Conservation (phyloP, 2,113 vertebrate species). For the Microcebus jonahi region DNA sequence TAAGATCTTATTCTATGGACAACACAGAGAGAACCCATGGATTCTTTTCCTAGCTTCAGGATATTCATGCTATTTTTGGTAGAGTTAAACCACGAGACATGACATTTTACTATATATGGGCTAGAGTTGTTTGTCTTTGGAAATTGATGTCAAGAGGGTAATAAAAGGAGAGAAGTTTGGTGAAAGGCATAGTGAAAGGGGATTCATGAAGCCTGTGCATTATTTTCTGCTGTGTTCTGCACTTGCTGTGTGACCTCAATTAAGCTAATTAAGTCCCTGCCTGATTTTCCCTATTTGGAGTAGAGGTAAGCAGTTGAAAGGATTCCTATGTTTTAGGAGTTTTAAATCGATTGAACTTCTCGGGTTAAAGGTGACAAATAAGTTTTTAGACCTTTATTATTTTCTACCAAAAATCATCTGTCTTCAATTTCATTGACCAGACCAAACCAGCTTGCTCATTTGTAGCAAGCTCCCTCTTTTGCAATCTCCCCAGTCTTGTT, state of each 20-base stretch:
- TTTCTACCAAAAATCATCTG: neutral
- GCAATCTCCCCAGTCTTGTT: neutral
- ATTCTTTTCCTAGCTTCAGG: neutral
- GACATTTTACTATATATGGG: neutral
- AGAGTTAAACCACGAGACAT: neutral
- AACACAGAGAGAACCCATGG: neutral
- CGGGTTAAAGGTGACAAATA: neutral
- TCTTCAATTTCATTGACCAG: neutral
- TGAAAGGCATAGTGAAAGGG: neutral
- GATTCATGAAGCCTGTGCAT: neutral
- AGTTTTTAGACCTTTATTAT: neutral
- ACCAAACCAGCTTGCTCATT: neutral
- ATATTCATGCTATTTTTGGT: neutral
- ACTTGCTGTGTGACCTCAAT: neutral
- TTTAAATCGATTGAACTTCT: neutral
- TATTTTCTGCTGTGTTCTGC: neutral
- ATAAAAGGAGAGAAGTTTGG: neutral
- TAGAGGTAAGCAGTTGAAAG: neutral
- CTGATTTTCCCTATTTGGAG: neutral
- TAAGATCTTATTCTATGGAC: neutral
- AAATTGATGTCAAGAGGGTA: neutral
- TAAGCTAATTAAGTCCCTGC: neutral
- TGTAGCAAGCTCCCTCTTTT: neutral
- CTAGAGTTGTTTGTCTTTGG: neutral
- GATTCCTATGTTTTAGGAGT: neutral